Evolutionary conservation across 2,888 invertebrate species (phyloP).

Genomic region (Pegoplata infirma): DNA sequence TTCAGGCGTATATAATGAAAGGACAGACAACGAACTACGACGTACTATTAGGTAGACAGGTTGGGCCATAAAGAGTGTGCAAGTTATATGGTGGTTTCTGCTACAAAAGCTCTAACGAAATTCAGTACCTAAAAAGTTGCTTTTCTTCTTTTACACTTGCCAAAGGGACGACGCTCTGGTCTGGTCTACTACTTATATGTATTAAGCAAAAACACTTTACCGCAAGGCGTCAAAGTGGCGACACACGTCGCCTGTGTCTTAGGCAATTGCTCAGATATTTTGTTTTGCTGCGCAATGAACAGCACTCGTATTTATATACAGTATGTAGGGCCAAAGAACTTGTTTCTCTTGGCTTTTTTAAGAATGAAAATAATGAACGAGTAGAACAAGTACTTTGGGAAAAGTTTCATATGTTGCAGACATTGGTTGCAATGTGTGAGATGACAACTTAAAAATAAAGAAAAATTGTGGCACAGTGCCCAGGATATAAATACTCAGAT

Average conservation of each 20-base stretch:
- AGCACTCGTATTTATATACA: neutral
- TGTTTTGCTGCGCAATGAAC: neutral
- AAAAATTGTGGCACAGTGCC: conserved; percentile 60
- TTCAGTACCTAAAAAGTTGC: conserved; percentile 17
- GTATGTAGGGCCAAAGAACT: neutral
- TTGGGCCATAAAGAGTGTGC: conserved; percentile 41
- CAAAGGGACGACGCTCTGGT: conserved; percentile 16
- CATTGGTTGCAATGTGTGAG: conserved; percentile 17
- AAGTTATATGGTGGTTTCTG: conserved; percentile 3
- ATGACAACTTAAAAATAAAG: conserved; percentile 40
- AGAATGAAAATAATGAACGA: conserved; percentile 35
- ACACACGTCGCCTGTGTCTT: conserved; percentile 63
- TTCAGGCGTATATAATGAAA: conserved; percentile 45
- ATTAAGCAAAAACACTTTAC: conserved; percentile 53
- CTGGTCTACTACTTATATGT: neutral
- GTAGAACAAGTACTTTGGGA: neutral
- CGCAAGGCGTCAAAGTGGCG: conserved; percentile 66
- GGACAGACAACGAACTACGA: conserved; percentile 24
- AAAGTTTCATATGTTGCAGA: neutral
- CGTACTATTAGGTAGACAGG: conserved; percentile 41
- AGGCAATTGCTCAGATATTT: conserved; percentile 45
- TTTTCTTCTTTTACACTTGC: conserved; percentile 4
- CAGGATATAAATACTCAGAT: conserved; percentile 58
- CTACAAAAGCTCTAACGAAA: conserved; percentile 14
- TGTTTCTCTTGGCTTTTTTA: neutral